Base-by-base conservation (phyloP, 2,797 vertebrate species). In the Allobates femoralis region DNA sequence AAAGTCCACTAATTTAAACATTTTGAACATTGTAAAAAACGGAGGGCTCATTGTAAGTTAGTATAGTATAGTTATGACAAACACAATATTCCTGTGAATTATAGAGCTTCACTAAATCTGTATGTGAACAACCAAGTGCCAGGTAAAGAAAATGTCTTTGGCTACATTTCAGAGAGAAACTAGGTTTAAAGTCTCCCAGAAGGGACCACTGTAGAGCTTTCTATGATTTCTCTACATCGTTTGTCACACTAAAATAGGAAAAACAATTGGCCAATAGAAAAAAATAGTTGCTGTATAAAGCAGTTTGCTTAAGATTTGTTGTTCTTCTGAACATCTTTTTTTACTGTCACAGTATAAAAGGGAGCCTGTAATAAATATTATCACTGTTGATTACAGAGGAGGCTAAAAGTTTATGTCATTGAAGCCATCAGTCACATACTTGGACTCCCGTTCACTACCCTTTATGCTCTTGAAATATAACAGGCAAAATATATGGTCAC, bases 391-490 rank as follows among this genome's bases (percentile, higher is more conserved):
- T 86, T 80, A 55, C 67, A 51, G 84, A 74, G 84, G 78, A 86
- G 84, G 84, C 58, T 79, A 86, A 71, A 86, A 74, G 5, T 28
- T 41, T 86, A 46, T 28, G 67, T 81, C 41, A 86, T 80, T 71
- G 23, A 74, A 32, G 26, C 77, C 78, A 81, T 74, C 55, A 86
- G 84, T 80, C 66, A 85, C 53, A 71, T 81, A 51, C 55, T 86
- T 86, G 67, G 84, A 46, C 67, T 80, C n/a, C 67, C 73, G 37
- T 86, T 60, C 77, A 80, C 66, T 74, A 62, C 77, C 37, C n/a
- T 81, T 81, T 86, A 86, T 86, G 78, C 41, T 79, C 84, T 51
- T 73, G 55, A 81, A 81, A 71, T 86, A 86, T 64, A 74, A 53
- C 56, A 62, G 41, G 37, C 37, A 85, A 74, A n/a, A 86, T 74